Evolutionary conservation across 2,888 invertebrate genomes (phyloP).

Genomic region (Pyrrhosoma nymphula): DNA sequence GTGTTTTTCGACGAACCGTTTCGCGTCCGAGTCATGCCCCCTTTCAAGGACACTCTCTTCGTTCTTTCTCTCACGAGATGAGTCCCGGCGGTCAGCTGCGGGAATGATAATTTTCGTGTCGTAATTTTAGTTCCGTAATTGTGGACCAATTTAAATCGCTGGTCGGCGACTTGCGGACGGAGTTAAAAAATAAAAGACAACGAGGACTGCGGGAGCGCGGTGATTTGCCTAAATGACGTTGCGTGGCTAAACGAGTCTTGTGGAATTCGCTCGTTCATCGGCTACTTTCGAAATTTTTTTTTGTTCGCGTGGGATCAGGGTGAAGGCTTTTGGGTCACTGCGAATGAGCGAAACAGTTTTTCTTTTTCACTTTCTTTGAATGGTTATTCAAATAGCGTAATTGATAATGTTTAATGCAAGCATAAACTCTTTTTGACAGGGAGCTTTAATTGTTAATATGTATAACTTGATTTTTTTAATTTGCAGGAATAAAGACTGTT

Average conservation of each 20-base stretch:
- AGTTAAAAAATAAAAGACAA: background rate
- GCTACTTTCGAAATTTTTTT: background rate
- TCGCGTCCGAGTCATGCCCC: background rate
- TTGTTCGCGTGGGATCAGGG: background rate
- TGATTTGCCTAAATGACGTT: background rate
- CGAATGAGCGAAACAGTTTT: background rate
- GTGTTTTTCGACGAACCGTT: background rate
- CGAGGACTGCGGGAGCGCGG: background rate
- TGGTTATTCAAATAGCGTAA: too few relatives aligned
- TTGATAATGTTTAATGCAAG: too few relatives aligned
- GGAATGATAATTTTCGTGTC: conserved; percentile 10
- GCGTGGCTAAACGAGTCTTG: background rate
- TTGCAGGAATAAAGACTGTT: too few relatives aligned
- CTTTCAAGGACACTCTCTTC: background rate
- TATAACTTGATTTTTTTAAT: too few relatives aligned
- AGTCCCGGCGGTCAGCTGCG: background rate
- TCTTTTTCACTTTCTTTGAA: too few relatives aligned
- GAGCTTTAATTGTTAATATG: too few relatives aligned
- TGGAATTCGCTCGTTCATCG: background rate
- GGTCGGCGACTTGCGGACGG: background rate
- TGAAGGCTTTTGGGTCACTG: background rate
- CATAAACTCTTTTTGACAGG: too few relatives aligned
- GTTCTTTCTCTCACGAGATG: background rate
- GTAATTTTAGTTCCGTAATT: background rate
- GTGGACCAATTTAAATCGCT: background rate